These are phyloP conservation scores for Calyptommatus sinebrachiatus DNA, from an alignment of 2,113 vertebrate species.

Conservation along the genomic window DNA sequence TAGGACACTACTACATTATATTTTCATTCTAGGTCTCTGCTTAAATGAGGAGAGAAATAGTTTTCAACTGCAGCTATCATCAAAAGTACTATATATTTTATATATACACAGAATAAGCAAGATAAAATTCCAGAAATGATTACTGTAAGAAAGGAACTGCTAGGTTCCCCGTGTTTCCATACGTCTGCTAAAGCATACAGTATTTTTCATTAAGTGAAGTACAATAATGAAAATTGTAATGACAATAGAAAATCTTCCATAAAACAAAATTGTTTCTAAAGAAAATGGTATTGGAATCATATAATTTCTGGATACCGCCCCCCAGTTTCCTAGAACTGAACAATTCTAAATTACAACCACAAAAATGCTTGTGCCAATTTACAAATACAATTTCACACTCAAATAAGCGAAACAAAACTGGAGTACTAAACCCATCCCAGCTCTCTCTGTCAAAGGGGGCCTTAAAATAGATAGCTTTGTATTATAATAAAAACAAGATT, in stretches of 20 bases:
- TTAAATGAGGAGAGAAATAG: neutral
- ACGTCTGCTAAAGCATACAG: neutral
- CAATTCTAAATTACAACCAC: too few relatives aligned
- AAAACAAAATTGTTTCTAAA: neutral
- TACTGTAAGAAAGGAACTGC: neutral
- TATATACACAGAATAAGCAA: neutral
- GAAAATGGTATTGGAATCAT: neutral
- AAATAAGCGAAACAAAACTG: neutral
- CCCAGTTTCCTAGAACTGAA: neutral
- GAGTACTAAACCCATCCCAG: conserved; percentile 3
- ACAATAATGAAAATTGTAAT: neutral
- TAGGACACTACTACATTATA: too few relatives aligned
- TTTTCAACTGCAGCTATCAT: neutral
- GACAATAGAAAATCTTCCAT: neutral
- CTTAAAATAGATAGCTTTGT: conserved; percentile 3
- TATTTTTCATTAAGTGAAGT: conserved; percentile 1
- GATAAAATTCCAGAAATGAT: neutral
- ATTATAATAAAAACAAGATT: conserved; percentile 19
- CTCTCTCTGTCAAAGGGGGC: neutral
- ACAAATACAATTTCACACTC: too few relatives aligned
- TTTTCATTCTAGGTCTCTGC: too few relatives aligned
- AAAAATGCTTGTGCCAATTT: neutral
- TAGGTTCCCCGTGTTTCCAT: neutral
- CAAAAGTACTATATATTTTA: too few relatives aligned
- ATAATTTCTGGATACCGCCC: neutral